Conservation (phyloP, 2,888 invertebrate genomes). For the Alentia gelatinosa region DNA sequence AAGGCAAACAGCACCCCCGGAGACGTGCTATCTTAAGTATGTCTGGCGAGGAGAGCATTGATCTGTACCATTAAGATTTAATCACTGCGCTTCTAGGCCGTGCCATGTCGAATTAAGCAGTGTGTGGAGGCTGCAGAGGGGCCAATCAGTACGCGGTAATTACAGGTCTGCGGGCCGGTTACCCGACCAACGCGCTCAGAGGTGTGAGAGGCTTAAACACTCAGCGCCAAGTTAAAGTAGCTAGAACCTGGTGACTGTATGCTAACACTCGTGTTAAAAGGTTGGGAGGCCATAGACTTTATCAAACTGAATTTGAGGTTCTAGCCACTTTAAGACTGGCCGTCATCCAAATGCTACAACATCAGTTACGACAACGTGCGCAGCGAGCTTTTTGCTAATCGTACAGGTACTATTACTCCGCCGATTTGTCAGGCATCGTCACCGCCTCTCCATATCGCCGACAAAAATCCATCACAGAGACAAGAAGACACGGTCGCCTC, state of each 20-base stretch:
- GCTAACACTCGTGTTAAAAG: too few species aligned
- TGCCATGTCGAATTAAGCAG: background rate
- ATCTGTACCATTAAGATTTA: slow-evolving; percentile 45
- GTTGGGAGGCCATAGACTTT: too few species aligned
- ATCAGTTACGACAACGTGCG: too few species aligned
- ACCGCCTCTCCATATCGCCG: background rate
- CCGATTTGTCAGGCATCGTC: background rate
- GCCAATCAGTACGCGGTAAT: background rate
- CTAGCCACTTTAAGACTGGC: too few species aligned
- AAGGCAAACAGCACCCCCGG: slow-evolving; percentile 17
- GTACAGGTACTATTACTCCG: background rate
- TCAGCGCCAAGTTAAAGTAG: background rate
- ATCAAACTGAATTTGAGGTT: too few species aligned
- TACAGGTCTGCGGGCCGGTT: background rate
- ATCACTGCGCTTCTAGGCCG: background rate
- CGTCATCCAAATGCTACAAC: too few species aligned
- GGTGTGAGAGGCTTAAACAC: background rate
- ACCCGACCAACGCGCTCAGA: too few species aligned
- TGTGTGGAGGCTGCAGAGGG: background rate
- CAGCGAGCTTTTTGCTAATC: too few species aligned
- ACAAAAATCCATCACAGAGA: background rate
- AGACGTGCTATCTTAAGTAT: slow-evolving; percentile 47
- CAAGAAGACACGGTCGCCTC: background rate
- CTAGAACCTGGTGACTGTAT: too few species aligned
- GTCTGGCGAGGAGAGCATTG: background rate